These are phyloP conservation scores for Jordanella pulchra DNA, from an alignment of 2,797 vertebrate species.

Conservation along the genomic window DNA sequence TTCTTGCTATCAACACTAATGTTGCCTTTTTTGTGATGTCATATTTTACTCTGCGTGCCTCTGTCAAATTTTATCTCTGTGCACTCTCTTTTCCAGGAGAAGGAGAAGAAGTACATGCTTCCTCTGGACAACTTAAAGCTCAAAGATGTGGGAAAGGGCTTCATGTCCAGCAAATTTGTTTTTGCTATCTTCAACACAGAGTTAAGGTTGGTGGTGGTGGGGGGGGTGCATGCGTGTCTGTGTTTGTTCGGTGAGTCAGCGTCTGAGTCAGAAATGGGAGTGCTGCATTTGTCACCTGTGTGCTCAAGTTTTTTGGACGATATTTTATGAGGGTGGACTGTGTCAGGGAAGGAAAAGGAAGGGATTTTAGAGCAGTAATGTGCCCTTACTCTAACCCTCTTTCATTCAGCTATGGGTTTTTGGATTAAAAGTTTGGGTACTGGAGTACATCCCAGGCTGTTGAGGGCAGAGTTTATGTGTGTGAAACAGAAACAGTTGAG, in stretches of 20 bases:
- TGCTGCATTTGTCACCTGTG: constrained; percentile 54
- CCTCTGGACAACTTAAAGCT: constrained; percentile 88
- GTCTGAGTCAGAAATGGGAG: constrained; percentile 44
- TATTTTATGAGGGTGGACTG: constrained; percentile 44
- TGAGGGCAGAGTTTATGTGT: constrained; percentile 50
- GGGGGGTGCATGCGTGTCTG: constrained; percentile 7
- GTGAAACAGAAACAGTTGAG: constrained; percentile 42
- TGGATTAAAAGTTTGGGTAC: constrained; percentile 38
- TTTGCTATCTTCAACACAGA: constrained; percentile 94
- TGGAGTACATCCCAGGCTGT: constrained; percentile 35
- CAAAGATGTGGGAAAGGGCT: constrained; percentile 86
- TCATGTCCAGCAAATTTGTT: constrained; percentile 86
- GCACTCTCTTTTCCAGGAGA: constrained; percentile 78
- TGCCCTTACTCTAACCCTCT: constrained; percentile 55
- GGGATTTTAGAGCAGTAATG: constrained; percentile 27
- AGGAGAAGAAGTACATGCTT: constrained; percentile 90
- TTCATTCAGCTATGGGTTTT: constrained; percentile 50
- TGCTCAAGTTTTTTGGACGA: constrained; percentile 25
- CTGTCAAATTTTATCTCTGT: constrained; percentile 56
- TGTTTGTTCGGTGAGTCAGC: constrained; percentile 23
- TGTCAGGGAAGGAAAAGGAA: constrained; percentile 33
- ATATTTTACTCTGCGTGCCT: constrained; percentile 49
- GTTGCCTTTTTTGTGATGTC: constrained; percentile 29
- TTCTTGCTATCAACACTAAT: constrained; percentile 47
- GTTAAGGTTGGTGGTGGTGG: constrained; percentile 71